Base-by-base conservation (phyloP, 2,113 vertebrate species). In the Xiphias gladius region DNA sequence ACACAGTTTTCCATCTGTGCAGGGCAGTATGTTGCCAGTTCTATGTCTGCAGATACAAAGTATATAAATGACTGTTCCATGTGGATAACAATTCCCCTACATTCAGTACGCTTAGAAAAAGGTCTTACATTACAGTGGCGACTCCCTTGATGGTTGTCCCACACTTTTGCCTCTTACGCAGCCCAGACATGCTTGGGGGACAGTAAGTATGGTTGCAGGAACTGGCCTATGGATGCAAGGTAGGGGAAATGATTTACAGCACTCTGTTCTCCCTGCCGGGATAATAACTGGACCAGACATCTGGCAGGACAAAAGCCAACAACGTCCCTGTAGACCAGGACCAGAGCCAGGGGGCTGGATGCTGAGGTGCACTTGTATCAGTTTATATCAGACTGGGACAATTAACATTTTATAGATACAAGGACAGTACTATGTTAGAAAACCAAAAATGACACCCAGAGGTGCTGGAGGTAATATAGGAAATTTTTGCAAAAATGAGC, bases 201-300 rank as follows among this genome's bases (percentile, higher is more conserved):
- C 73, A 65, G 63, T 7, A 79, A 63, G 76, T 74, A 72, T 24
- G 5, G 85, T 80, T 81, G 81, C 82, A 85, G 73, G 58, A 86
- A 65, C 55, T 68, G 64, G 57, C n/a, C 39, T 86, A 81, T 86
- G 55, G 62, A 80, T 75, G 66, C 2, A 3, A 86, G 41, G 59
- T 28, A 24, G 43, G 55, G 71, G 67, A 65, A 57, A 73, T 79
- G 67, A 88, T 88, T 89, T 91, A 79, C 68, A 54, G 37, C 12
- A 2, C 32, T 79, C 71, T 57, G 78, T 64, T 68, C 67, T 70
- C 72, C 64, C 62, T 41, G 55, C 76, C 24, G 20, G 52, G 66
- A 84, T 89, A 88, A 92, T 90, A 74, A 76, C 86, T 59, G 32
- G 26, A 90, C 61, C 90, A 91, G 88, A 90, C 73, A 58, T 84